Evolutionary conservation across 2,113 vertebrate species (phyloP).

Genomic region (Scytalopus superciliaris): DNA sequence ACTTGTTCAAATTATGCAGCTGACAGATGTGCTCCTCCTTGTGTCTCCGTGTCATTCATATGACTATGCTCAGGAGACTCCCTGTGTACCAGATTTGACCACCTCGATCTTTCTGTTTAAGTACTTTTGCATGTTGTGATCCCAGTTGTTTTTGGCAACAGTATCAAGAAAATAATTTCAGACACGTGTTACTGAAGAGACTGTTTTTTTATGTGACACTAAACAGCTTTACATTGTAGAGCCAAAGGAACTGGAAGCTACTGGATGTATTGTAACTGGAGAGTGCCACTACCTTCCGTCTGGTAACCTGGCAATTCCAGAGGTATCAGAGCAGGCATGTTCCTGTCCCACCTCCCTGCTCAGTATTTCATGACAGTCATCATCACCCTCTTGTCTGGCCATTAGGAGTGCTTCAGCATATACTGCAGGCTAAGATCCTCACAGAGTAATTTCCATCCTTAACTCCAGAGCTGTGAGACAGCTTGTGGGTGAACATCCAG

Average conservation of each 20-base stretch:
- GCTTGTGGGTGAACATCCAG: neutral
- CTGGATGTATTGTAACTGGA: neutral
- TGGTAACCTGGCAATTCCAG: neutral
- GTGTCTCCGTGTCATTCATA: neutral
- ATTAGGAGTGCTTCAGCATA: neutral
- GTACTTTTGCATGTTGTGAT: neutral
- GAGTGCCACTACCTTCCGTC: neutral
- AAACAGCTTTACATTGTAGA: neutral
- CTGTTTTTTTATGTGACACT: neutral
- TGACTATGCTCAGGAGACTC: neutral
- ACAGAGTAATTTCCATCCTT: neutral
- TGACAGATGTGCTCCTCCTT: neutral
- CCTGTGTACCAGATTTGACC: neutral
- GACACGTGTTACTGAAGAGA: neutral
- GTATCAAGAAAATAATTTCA: neutral
- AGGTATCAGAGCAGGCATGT: neutral
- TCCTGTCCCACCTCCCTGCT: neutral
- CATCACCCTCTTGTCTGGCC: neutral
- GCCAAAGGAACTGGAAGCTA: neutral
- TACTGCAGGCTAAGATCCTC: neutral
- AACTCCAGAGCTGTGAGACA: neutral
- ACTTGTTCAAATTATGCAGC: neutral
- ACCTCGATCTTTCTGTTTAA: neutral
- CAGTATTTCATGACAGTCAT: neutral
- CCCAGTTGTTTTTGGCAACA: neutral